Evolutionary conservation across 2,113 vertebrate species (phyloP), one percentile per base, ranked within the genome.

Genomic region (Melanerpes aurifrons): DNA sequence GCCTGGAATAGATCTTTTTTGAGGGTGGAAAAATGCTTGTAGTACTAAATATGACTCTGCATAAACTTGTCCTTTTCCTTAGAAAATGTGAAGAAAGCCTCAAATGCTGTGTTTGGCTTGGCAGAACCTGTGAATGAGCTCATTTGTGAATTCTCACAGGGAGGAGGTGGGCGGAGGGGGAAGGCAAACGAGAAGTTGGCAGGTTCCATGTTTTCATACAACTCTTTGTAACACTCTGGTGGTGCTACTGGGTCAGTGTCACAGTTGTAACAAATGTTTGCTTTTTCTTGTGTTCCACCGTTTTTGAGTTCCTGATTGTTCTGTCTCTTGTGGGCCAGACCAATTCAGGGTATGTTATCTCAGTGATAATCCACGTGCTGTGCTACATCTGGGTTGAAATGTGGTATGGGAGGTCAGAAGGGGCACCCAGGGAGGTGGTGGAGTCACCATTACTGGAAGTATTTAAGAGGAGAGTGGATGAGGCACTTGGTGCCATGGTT

Each of bases 321-420:
- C 13, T 16, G 1, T 53, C 22, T 74, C 43, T 62, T 21, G 8
- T 1, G 17, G 32, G 45, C 15, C 28, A 48, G 56, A 48, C 2
- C 1, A 2, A 24, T 80, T 74, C 26, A 22, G 62, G 18, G 14
- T 7, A 9, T 31, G 10, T 45, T 64, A 57, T 53, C 57, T 74
- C 43, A 32, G 82, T 72, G 47, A 21, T 4, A 57, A 61, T 26
- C 73, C 40, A 13, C 1, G 0, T 35, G 32, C 29, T 79, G 50
- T 63, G 21, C 24, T 20, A 12, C 20, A 12, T 21, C 43, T 37
- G n/a, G 6, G 8, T 2, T 78, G 43, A 68, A 87, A 85, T 17
- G 11, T 1, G 0, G 10, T 16, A n/a, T 8, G 3, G 3, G 43
- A 53, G 35, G 43, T 12, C 24, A 85, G 78, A 26, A 57, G 43